phyloP scores from a whole-genome alignment of 2,113 vertebrate genomes.

The Bagarius yarrelli region DNA sequence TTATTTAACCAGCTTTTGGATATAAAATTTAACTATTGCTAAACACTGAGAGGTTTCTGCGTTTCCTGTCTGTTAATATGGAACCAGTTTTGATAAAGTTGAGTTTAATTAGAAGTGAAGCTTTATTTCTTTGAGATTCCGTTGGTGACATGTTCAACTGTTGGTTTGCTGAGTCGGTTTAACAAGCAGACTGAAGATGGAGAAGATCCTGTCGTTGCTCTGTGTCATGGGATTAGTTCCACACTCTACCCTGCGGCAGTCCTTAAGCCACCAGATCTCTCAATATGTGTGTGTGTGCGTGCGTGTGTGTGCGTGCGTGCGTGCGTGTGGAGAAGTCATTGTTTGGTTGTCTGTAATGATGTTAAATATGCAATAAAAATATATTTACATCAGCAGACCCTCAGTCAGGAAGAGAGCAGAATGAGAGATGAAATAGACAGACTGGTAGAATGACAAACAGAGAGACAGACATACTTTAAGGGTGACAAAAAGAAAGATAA shows the following conservation, averaged over 20 bases:
- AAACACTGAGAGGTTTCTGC: neutral
- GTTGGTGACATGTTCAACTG: neutral
- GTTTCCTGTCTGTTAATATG: neutral
- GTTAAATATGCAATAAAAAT: neutral
- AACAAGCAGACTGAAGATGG: conserved; percentile 12
- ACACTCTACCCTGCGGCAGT: conserved; percentile 51
- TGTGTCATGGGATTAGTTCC: conserved; percentile 57
- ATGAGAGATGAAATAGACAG: neutral
- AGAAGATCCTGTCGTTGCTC: conserved; percentile 20
- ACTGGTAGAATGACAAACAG: neutral
- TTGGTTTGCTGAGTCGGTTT: conserved; percentile 20
- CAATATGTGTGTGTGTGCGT: conserved; percentile 45
- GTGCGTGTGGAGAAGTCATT: neutral
- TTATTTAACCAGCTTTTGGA: too few species aligned
- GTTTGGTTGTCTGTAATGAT: neutral
- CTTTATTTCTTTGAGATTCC: neutral
- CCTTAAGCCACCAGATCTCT: conserved; percentile 59
- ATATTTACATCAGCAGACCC: neutral
- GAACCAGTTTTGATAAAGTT: neutral
- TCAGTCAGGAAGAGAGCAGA: neutral
- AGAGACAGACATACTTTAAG: neutral
- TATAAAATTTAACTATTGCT: too few species aligned
- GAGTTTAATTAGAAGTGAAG: neutral
- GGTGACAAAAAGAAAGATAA: neutral
- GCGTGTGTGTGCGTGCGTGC: neutral